Evolutionary conservation across 2,113 vertebrate species (phyloP).

Genomic region (Sclerurus mexicanus): DNA sequence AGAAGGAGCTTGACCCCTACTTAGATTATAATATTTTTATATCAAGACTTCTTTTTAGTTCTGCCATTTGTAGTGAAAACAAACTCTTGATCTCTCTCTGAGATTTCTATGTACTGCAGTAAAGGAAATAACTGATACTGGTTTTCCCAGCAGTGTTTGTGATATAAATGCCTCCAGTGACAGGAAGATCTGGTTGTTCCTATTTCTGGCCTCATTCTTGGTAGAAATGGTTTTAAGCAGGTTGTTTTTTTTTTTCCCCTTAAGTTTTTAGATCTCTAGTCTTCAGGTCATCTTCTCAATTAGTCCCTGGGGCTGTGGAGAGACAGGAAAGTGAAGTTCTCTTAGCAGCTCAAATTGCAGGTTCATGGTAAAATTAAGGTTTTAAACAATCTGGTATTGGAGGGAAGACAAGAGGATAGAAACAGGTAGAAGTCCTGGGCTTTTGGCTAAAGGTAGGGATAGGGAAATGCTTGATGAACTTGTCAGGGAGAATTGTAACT

Average conservation of each 20-base stretch:
- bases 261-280: background rate
- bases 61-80: background rate
- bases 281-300: constrained; percentile 48
- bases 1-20: background rate
- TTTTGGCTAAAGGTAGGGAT: background rate
- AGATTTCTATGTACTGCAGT: background rate
- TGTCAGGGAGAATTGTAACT: background rate
- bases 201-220: background rate
- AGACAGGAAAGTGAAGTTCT: constrained; percentile 31
- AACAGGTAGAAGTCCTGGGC: background rate
- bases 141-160: background rate
- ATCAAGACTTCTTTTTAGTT: background rate
- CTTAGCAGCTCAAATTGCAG: constrained; percentile 46
- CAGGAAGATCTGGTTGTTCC: background rate
- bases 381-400: background rate
- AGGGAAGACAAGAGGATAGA: background rate
- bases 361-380: constrained; percentile 32
- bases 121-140: background rate
- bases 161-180: background rate
- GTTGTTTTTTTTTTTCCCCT: background rate
- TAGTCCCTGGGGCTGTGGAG: background rate
- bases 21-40: background rate
- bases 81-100: background rate
- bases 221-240: constrained; percentile 7
- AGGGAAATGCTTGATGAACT: background rate